Percentiles rank a stretch among this genome's conserved stretches.
These are phyloP conservation scores for Petrosia ficiformis DNA, from an alignment of 37 sponge, comb jelly and placozoan species.

Conservation along the genomic window DNA sequence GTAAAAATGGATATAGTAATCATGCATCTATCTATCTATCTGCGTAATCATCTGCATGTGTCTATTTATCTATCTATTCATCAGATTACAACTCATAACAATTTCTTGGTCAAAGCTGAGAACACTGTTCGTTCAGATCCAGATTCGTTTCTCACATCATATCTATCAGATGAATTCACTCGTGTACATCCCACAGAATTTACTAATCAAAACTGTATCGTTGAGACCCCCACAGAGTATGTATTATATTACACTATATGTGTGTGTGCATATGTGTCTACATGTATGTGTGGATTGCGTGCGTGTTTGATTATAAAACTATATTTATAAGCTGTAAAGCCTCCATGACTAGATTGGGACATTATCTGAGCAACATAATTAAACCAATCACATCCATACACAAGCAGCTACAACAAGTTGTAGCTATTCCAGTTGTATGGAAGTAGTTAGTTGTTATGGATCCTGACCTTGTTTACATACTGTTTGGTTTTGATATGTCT, in stretches of 20 bases:
- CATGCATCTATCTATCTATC: too few relatives aligned
- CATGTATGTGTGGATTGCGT: too few relatives aligned
- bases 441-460: too few relatives aligned
- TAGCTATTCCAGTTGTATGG: too few relatives aligned
- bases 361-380: too few relatives aligned
- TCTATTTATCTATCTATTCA: not conserved
- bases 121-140: not conserved
- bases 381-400: too few relatives aligned
- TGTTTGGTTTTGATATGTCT: too few relatives aligned
- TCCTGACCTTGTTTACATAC: too few relatives aligned
- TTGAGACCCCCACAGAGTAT: conserved; percentile 8
- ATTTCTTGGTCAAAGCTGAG: conserved; percentile 14
- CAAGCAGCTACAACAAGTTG: too few relatives aligned
- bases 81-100: conserved; percentile 36
- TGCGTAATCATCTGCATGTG: too few relatives aligned
- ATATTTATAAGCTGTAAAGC: not conserved
- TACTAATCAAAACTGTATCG: conserved; percentile 33
- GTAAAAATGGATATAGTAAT: too few relatives aligned
- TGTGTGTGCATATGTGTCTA: not conserved
- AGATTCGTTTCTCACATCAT: conserved; percentile 4
- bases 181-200: conserved; percentile 42
- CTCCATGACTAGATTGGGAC: too few relatives aligned
- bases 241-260: not conserved
- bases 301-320: not conserved
- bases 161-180: not conserved